Evolutionary conservation across 2,113 vertebrate genomes (phyloP), one percentile per base, ranked within the genome.

Genomic region (Stictonetta naevosa): DNA sequence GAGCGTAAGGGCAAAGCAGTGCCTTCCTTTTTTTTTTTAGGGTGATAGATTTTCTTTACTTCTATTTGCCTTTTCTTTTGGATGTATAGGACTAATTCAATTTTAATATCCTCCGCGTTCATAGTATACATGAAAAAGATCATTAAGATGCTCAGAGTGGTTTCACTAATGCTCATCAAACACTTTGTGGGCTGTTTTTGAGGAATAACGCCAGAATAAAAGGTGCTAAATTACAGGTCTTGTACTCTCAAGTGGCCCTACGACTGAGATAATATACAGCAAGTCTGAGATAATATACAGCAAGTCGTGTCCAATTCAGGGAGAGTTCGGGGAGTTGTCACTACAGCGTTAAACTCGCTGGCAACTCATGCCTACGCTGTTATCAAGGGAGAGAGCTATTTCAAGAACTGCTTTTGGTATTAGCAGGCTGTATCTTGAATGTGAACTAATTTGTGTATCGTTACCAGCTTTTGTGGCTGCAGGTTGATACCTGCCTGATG

Each of bases 231-330:
- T 13, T 23, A 1, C 1, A 64, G 38, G 88, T 77, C 11, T 10
- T 26, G 0, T 7, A 22, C 29, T 66, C 11, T 76, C 69, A 18
- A 5, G 52, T 60, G 60, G n/a, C 64, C 21, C 13, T 92, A 19
- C 9, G 50, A 6, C 28, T 52, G 50, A 75, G 53, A 31, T 46
- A 59, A 13, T 8, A 4, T 6, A 4, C 20, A 28, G 38, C 3
- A 2, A 74, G n/a, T 11, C 40, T 52, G 50, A 75, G 53, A 31
- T 46, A 59, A 13, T 8, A 4, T 6, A 4, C 20, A 28, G 38
- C 3, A 2, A 74, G n/a, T 11, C 40, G 48, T 0, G 0, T 60
- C 86, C 18, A 15, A 8, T 72, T 83, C 0, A 1, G 60, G 23
- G 18, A 26, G 62, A 63, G 76, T 69, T 69, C 5, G 60, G 64